Percentiles rank a stretch among this genome's conserved stretches.
These are phyloP conservation scores for Lordiphosa andalusiaca DNA, from an alignment of 2,888 invertebrate genomes.

Conservation along the genomic window DNA sequence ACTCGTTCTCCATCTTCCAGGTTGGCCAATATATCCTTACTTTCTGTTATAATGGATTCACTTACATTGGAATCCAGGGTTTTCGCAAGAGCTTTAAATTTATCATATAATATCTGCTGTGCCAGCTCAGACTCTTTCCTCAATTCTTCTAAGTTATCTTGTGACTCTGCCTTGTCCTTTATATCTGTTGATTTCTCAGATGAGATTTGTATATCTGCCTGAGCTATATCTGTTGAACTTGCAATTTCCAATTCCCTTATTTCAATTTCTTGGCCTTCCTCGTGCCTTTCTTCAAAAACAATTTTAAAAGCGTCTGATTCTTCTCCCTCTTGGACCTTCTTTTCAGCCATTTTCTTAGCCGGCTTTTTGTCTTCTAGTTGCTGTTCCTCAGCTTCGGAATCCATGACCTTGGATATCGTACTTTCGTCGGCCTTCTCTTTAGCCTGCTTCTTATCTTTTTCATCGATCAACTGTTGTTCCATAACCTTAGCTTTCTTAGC, in stretches of 20 bases:
- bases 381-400: not conserved
- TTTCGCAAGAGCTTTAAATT: conserved; percentile 17
- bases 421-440: not conserved
- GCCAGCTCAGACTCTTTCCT: not conserved
- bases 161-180: no score
- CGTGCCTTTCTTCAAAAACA: not conserved
- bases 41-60: conserved; percentile 15
- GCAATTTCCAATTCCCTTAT: no score
- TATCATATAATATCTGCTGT: conserved; percentile 17
- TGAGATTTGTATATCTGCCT: no score
- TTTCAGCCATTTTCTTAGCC: not conserved
- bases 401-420: not conserved
- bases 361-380: not conserved
- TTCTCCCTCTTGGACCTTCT: not conserved
- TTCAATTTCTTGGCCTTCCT: conserved; percentile 7
- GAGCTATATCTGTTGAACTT: no score
- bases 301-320: not conserved
- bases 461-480: not conserved
- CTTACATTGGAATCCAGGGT: not conserved
- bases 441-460: not conserved
- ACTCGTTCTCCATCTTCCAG: conserved; percentile 39
- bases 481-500: conserved; percentile 7
- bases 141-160: no score
- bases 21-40: conserved; percentile 40
- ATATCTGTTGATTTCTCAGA: no score